These are phyloP conservation scores for Archocentrus centrarchus DNA, from an alignment of 2,113 vertebrate genomes.

Conservation along the genomic window DNA sequence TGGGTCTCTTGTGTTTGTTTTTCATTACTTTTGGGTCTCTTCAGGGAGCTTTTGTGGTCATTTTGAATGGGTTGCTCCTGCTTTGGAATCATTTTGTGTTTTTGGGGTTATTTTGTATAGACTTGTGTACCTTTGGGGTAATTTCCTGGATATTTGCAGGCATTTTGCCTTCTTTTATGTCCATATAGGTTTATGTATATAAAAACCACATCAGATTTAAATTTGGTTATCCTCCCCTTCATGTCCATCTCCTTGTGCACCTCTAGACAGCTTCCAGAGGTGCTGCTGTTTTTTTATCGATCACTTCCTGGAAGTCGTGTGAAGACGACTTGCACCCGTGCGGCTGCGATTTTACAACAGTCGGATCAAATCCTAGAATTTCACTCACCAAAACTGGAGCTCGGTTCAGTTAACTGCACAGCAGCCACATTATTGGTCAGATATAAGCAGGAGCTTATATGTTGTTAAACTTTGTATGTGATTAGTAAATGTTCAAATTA, in stretches of 20 bases:
- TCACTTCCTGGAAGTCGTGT: no score
- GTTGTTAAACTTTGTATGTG: no score
- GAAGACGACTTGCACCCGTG: no score
- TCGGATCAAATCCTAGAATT: neutral
- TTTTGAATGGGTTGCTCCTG: neutral
- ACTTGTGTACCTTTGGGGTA: neutral
- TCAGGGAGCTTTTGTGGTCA: rapidly evolving
- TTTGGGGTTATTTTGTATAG: rapidly evolving
- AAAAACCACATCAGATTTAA: neutral
- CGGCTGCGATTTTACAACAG: neutral
- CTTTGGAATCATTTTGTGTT: neutral
- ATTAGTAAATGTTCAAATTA: neutral
- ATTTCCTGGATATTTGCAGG: neutral
- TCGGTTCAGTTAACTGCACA: neutral
- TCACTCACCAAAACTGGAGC: neutral
- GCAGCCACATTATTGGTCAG: neutral
- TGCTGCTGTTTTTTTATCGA: neutral
- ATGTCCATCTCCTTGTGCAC: neutral
- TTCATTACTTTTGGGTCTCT: rapidly evolving
- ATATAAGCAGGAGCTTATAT: neutral
- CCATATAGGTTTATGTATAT: rapidly evolving
- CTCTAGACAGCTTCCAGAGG: neutral
- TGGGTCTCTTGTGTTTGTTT: neutral
- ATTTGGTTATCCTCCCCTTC: neutral
- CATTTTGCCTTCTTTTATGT: neutral